These are phyloP conservation scores for Mesochorus sp. DNA, from an alignment of 2,888 invertebrate species.

Conservation along the genomic window DNA sequence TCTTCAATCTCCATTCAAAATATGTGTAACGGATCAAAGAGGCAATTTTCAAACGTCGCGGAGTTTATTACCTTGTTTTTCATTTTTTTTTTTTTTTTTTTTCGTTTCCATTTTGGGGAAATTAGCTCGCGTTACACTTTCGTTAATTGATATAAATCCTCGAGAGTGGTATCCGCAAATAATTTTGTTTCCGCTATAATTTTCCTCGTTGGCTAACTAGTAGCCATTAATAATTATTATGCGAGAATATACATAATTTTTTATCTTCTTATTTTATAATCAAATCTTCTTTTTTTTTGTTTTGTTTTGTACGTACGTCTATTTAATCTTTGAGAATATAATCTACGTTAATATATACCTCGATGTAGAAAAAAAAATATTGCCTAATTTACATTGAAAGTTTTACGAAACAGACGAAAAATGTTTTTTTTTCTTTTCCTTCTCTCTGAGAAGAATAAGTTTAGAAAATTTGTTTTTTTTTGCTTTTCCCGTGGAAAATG, in stretches of 20 bases:
- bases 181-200: constrained; percentile 9
- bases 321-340: constrained; percentile 20
- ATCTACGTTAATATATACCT: constrained; percentile 3
- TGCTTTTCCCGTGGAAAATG: no score
- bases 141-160: constrained; percentile 48
- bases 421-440: constrained; percentile 14
- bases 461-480: no score
- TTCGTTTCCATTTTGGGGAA: constrained; percentile 5
- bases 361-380: constrained; percentile 50
- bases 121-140: constrained; percentile 48
- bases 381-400: constrained; percentile 45
- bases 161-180: constrained; percentile 32
- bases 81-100: constrained; percentile 31
- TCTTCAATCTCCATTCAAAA: constrained; percentile 11
- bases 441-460: no score
- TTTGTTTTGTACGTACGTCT: constrained; percentile 51
- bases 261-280: constrained; percentile 41
- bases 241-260: constrained; percentile 58
- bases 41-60: background rate
- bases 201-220: no score
- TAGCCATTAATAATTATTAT: constrained; percentile 52
- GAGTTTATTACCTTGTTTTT: constrained; percentile 49
- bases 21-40: background rate
- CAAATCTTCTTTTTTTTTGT: constrained; percentile 27
- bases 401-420: constrained; percentile 35